A percentile compares a stretch with the other conserved stretches of the same genome.
Evolutionary conservation across 2,888 invertebrate species (phyloP).

Genomic region (Drosophila mettleri): DNA sequence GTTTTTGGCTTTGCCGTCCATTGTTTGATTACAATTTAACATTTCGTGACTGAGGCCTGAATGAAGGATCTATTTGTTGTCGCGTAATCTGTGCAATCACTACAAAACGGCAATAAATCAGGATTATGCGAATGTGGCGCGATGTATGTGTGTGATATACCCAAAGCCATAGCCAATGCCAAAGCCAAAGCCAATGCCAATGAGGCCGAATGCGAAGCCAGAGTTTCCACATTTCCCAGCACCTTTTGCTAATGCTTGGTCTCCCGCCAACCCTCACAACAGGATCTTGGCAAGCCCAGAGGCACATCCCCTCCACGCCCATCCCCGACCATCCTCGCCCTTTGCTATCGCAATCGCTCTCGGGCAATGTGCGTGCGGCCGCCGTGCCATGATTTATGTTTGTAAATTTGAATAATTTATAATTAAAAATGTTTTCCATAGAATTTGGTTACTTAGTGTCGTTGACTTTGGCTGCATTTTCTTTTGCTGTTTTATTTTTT

Average conservation of each 20-base stretch:
- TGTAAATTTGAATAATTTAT: slow-evolving; percentile 82
- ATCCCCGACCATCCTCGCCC: slow-evolving; percentile 15
- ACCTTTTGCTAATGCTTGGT: slow-evolving; percentile 42
- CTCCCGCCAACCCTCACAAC: slow-evolving; percentile 42
- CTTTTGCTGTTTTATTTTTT: slow-evolving; percentile 18
- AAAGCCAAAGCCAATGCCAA: slow-evolving; percentile 28
- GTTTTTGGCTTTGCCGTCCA: slow-evolving; percentile 41
- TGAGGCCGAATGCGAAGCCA: slow-evolving; percentile 40
- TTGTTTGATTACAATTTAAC: slow-evolving; percentile 83
- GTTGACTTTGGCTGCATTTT: slow-evolving; percentile 58
- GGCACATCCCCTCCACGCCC: slow-evolving; percentile 14
- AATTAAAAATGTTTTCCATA: slow-evolving; percentile 77
- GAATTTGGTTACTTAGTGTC: slow-evolving; percentile 81
- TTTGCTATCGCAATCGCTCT: slow-evolving; percentile 44
- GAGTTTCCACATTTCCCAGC: slow-evolving; percentile 48
- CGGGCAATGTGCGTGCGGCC: slow-evolving; percentile 65
- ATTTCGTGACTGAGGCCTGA: slow-evolving; percentile 80
- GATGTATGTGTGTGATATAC: slow-evolving; percentile 80
- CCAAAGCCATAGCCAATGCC: slow-evolving; percentile 20
- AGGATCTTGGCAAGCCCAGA: slow-evolving; percentile 40
- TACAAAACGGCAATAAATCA: slow-evolving; percentile 84
- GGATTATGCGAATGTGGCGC: slow-evolving; percentile 83
- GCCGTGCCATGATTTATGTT: slow-evolving; percentile 78
- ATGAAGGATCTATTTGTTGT: slow-evolving; percentile 83
- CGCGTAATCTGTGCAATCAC: slow-evolving; percentile 84